Percentiles rank a stretch among this genome's conserved stretches.
phyloP scores from a whole-genome alignment of 2,113 vertebrate genomes.

The Scolopax mira region DNA sequence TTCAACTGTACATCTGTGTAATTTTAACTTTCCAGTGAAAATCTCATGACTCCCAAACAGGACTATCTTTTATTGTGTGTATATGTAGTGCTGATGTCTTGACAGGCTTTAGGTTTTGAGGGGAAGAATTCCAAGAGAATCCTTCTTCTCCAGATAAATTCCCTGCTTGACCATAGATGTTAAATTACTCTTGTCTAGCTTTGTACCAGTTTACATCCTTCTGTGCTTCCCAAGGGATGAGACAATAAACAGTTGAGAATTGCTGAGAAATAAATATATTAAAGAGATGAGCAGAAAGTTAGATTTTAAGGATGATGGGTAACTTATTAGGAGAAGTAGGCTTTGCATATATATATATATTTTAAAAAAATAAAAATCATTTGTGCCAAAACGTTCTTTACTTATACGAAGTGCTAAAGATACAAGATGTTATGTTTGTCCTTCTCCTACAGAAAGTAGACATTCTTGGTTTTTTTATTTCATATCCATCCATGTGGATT shows the following conservation, averaged over 20 bases:
- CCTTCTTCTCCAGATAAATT: background rate
- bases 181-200: background rate
- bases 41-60: background rate
- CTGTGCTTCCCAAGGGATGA: background rate
- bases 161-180: background rate
- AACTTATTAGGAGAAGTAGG: background rate
- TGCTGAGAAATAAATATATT: background rate
- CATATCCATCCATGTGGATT: background rate
- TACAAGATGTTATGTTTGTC: background rate
- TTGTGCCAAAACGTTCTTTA: background rate
- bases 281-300: background rate
- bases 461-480: background rate
- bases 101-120: background rate
- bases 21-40: slow-evolving; percentile 5
- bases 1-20: slow-evolving; percentile 27
- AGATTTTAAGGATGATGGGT: background rate
- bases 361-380: background rate
- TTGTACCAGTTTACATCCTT: background rate
- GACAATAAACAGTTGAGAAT: background rate
- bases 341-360: background rate
- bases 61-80: background rate
- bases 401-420: background rate
- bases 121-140: background rate
- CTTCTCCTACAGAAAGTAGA: background rate
- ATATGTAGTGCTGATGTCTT: background rate